Base-by-base conservation (phyloP, 1,140 invertebrate genomes). In the Leptinotarsa lineolata region DNA sequence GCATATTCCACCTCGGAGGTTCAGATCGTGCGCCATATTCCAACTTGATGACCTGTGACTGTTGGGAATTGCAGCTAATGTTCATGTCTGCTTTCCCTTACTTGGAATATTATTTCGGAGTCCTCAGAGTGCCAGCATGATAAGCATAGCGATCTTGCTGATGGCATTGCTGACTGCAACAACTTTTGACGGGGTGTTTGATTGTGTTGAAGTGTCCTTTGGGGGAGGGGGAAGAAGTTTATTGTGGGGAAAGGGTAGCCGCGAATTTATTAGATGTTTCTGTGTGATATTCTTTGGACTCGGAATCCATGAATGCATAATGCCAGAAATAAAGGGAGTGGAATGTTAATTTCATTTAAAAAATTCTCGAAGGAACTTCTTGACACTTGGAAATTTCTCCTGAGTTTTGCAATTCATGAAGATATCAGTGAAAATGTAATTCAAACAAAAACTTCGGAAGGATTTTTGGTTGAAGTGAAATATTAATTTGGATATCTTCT, bases 1-100 rank as follows among this genome's bases (percentile, higher is more conserved):
- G 46, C 71, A 74, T 76, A 78, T 78, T 76, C 74, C 67, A 76
- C 75, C 77, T 75, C 44, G 12, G 75, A 76, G 75, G 71, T 74
- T 76, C 59, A 68, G 74, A 72, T 76, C 73, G 70, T 78, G 66
- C 71, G 73, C 64, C 74, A 72, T 67, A 74, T 78, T 72, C 67
- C 44, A 46, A 45, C 30, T 68, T 65, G 63, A 65, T 65, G 63
- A 65, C 63, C 24, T 65, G 22, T 4, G 63, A 65, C 63, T 65
- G 22, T 39, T 65, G 63, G 63, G 63, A 65, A 30, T 65, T 39
- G 63, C 39, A 21, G 63, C 39, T 65, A 65, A 65, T 39, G 63
- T 65, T 65, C 63, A 65, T 65, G 39, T 65, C 63, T 65, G 24
- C 63, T 65, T 65, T 65, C 24, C 63, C 63, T 65, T 22, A 30